Evolutionary conservation across 2,113 vertebrate genomes (phyloP).

Genomic region (Coreoperca whiteheadi): DNA sequence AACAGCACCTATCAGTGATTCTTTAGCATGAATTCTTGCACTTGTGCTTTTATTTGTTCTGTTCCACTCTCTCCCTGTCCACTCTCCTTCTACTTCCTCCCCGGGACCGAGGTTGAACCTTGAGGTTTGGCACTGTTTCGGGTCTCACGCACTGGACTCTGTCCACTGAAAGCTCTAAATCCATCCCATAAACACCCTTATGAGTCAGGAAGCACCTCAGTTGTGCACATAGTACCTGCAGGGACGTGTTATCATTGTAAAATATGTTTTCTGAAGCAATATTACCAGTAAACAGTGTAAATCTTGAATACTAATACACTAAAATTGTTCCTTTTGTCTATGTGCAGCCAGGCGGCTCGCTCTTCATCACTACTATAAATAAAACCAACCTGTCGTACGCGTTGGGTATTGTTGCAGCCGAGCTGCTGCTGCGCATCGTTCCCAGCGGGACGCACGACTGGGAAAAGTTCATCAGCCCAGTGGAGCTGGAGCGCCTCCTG

Average conservation of each 20-base stretch:
- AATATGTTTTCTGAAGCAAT: not conserved
- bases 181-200: constrained; percentile 35
- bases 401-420: constrained; percentile 91
- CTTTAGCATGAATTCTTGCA: not conserved
- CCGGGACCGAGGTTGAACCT: constrained; percentile 7
- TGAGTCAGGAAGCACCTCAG: not conserved
- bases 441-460: constrained; percentile 95
- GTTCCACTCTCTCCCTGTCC: not conserved
- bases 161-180: constrained; percentile 36
- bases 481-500: constrained; percentile 89
- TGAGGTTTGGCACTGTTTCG: constrained; percentile 11
- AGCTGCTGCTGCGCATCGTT: constrained; percentile 90
- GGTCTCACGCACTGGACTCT: not conserved
- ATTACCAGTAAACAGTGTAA: not conserved
- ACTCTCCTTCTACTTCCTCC: not conserved
- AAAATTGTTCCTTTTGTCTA: not conserved
- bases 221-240: not conserved
- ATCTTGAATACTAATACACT: not conserved
- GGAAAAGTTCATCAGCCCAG: constrained; percentile 95
- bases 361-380: constrained; percentile 97
- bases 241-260: not conserved
- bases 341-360: constrained; percentile 89
- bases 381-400: constrained; percentile 93
- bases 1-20: not conserved
- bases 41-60: not conserved